Percentiles rank a stretch among this genome's conserved stretches.
Conservation (phyloP, 2,888 invertebrate species). For the Pandemis heparana region DNA sequence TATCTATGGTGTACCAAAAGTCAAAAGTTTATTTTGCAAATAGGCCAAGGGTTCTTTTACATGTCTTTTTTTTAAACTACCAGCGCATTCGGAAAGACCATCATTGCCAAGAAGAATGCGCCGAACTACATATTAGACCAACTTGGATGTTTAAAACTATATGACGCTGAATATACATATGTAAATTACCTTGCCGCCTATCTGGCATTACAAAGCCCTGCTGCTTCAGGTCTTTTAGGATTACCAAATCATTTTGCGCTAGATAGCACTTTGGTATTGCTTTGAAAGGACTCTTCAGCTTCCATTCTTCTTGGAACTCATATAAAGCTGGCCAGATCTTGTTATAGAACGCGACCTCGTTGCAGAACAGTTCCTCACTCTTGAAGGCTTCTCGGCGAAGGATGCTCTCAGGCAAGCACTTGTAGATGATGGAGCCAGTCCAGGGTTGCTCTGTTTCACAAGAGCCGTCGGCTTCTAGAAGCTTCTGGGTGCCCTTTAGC, state of each 20-base stretch:
- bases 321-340: conserved; percentile 88
- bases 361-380: conserved; percentile 89
- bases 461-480: conserved; percentile 61
- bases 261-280: conserved; percentile 87
- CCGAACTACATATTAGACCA: too few relatives aligned
- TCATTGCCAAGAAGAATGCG: too few relatives aligned
- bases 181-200: conserved; percentile 69
- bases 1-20: too few relatives aligned
- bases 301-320: conserved; percentile 83
- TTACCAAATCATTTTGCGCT: conserved; percentile 85
- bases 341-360: conserved; percentile 90
- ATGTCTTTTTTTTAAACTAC: too few relatives aligned
- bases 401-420: conserved; percentile 88
- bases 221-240: conserved; percentile 87
- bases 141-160: too few relatives aligned
- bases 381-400: conserved; percentile 89
- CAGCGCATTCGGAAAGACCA: too few relatives aligned
- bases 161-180: too few relatives aligned
- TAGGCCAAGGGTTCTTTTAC: too few relatives aligned
- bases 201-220: conserved; percentile 88
- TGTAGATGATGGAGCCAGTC: conserved; percentile 89
- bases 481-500: conserved; percentile 81
- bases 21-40: too few relatives aligned
- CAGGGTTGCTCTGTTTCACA: conserved; percentile 80
- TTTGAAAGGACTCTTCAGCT: conserved; percentile 75